Evolutionary conservation across 1,140 invertebrate species (phyloP), one percentile per base, ranked within the genome.

Genomic region (Aethina tumida): DNA sequence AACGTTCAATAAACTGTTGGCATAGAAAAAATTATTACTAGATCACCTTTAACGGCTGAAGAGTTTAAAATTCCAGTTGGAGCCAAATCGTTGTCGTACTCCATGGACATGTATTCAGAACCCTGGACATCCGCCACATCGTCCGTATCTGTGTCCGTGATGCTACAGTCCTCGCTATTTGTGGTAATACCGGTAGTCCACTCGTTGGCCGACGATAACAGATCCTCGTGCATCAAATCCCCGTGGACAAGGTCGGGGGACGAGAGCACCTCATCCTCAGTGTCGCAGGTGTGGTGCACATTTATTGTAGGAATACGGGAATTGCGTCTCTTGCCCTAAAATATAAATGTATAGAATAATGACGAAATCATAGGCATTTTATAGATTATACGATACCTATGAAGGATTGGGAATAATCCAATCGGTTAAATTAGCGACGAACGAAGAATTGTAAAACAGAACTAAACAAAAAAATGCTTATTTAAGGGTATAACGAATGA

Each of bases 131-230:
- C 73, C 0, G 74, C 71, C 1, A 50, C 40, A 44, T 77, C 71
- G 39, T 78, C 73, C 10, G 75, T 66, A 52, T 84, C 81, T 1
- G 81, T 84, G 42, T 77, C n/a, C n/a, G n/a, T 81, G 50, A 86
- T 86, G 55, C 84, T 87, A 53, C 81, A 84, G 36, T 88, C 84
- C 50, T 78, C 75, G 58, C 83, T 87, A 58, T 90, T 90, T 31
- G 85, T 87, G 8, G 85, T 89, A 37, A 88, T 67, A 56, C 65
- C 85, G 71, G 75, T 74, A 7, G 6, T 75, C 83, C 84, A 89
- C 59, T 90, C 85, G 26, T 78, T 78, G 33, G 80, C 79, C 8
- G 80, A 82, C 31, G 79, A 79, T 20, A 74, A 75, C 8, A 58
- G 64, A 40, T 72, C 69, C 2, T 65, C 65, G 2, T 70, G 58